Evolutionary conservation across 1,140 invertebrate species (phyloP).

Genomic region (Galendromus occidentalis): DNA sequence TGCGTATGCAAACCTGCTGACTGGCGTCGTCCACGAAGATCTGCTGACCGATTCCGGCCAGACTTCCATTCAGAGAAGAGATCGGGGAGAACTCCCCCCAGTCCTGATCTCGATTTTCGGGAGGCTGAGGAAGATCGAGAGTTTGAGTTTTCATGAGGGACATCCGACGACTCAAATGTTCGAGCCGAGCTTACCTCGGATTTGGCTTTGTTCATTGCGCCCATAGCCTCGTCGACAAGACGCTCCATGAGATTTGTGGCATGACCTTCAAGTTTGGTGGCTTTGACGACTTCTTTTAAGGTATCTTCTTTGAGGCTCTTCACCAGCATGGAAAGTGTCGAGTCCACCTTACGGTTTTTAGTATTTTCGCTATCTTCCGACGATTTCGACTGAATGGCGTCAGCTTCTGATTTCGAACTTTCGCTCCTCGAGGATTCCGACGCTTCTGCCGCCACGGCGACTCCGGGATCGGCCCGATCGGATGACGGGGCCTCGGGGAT

Average conservation of each 20-base stretch:
- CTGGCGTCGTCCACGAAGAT: conserved; percentile 9
- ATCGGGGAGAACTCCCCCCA: neutral
- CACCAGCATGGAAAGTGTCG: neutral
- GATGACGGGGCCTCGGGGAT: neutral
- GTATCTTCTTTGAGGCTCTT: neutral
- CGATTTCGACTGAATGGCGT: neutral
- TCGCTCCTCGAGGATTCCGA: neutral
- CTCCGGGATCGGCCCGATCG: neutral
- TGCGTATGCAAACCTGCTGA: conserved; percentile 8
- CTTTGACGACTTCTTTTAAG: neutral
- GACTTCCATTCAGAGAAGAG: neutral
- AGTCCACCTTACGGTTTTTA: neutral
- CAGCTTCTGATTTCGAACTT: neutral
- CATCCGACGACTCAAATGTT: no score
- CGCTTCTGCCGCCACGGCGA: neutral
- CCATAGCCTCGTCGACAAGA: neutral
- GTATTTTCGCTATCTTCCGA: neutral
- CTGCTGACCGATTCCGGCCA: neutral
- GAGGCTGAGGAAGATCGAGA: no score
- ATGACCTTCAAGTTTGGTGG: neutral
- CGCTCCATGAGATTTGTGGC: neutral
- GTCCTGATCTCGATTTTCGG: no score
- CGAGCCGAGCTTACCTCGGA: neutral
- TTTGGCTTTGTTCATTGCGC: neutral
- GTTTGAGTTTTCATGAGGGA: no score